Evolutionary conservation across 2,797 vertebrate species (phyloP).

Genomic region (Oophaga sylvatica): DNA sequence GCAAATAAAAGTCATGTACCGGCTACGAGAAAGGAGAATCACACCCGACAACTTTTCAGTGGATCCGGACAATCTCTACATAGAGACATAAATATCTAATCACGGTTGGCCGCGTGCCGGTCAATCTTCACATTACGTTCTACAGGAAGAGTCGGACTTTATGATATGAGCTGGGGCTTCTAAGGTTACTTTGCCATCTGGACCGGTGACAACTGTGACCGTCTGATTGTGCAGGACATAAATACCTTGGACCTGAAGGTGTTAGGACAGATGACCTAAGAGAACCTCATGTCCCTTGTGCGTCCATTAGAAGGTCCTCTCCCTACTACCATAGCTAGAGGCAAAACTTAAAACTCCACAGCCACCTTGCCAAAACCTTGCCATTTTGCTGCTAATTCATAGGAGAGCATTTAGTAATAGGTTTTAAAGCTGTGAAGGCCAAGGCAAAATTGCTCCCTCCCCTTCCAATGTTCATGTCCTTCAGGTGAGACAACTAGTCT

Average conservation of each 20-base stretch:
- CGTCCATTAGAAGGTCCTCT: neutral
- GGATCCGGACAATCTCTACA: neutral
- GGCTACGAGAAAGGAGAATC: neutral
- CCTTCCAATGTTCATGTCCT: neutral
- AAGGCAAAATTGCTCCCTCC: neutral
- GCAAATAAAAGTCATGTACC: neutral
- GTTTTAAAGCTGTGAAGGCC: neutral
- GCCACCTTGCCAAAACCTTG: neutral
- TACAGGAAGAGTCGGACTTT: constrained; percentile 18
- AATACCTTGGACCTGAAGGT: neutral
- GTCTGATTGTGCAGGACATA: neutral
- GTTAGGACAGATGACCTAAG: neutral
- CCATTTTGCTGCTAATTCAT: neutral
- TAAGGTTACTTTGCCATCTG: constrained; percentile 1
- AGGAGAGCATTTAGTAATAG: too few species aligned
- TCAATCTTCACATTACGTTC: constrained; percentile 17
- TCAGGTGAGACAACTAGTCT: too few species aligned
- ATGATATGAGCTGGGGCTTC: constrained; percentile 19
- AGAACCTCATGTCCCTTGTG: neutral
- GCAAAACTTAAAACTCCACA: neutral
- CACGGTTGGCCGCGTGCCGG: neutral
- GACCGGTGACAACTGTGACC: neutral
- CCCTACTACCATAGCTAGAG: neutral
- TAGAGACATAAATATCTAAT: constrained; percentile 32
- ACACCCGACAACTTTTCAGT: neutral